A percentile compares a stretch with the other conserved stretches of the same genome.
These are phyloP conservation scores for Brachyhypopomus occidentalis DNA, from an alignment of 2,113 vertebrate species.

Conservation along the genomic window DNA sequence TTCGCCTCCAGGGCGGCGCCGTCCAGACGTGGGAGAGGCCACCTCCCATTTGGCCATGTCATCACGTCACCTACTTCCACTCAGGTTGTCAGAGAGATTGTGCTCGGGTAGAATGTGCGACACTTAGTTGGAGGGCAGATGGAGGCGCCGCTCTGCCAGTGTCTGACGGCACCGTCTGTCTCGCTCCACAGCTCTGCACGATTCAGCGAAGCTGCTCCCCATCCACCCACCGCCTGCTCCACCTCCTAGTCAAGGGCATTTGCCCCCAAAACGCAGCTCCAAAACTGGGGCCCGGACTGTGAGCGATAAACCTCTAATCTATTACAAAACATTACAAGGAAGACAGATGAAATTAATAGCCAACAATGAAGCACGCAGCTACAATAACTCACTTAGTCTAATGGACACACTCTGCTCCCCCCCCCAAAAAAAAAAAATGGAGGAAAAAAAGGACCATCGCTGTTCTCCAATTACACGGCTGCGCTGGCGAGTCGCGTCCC, in stretches of 20 bases:
- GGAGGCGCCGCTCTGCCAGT: not conserved
- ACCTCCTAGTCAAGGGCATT: not conserved
- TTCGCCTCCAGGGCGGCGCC: constrained; percentile 14
- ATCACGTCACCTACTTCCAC: too few species aligned
- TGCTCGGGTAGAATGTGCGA: not conserved
- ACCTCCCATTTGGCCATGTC: constrained; percentile 23
- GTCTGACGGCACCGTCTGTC: constrained; percentile 1
- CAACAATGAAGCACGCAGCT: not conserved
- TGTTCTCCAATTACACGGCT: not conserved
- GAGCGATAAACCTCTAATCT: constrained; percentile 15
- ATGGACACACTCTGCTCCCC: not conserved
- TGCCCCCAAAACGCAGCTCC: not conserved
- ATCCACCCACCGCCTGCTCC: not conserved
- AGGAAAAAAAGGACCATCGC: not conserved
- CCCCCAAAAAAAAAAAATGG: not conserved
- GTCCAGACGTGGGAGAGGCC: not conserved
- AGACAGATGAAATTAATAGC: constrained; percentile 16
- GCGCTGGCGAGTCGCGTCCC: too few species aligned
- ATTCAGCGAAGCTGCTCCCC: not conserved
- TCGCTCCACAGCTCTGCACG: not conserved
- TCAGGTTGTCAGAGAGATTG: constrained; percentile 10
- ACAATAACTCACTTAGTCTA: constrained; percentile 7
- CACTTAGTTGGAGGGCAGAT: not conserved
- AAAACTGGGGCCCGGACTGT: not conserved
- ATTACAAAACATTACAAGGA: constrained; percentile 15